Evolutionary conservation across 2,797 vertebrate species (phyloP).

Genomic region (Mallotus villosus): DNA sequence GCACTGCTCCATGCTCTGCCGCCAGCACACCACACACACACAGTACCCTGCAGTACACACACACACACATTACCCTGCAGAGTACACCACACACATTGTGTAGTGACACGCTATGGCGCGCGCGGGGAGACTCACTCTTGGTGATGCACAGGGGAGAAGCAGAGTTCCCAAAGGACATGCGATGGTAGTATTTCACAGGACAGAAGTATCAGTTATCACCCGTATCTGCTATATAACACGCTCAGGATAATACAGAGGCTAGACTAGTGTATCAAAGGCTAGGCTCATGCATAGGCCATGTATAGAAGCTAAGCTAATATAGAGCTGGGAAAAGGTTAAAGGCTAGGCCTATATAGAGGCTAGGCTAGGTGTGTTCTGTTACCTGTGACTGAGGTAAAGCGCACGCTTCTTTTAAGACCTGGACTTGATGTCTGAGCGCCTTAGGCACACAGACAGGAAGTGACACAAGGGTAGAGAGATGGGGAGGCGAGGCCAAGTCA

Average conservation of each 20-base stretch:
- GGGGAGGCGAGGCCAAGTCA: not conserved
- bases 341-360: too few relatives aligned
- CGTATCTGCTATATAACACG: too few relatives aligned
- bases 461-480: not conserved
- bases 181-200: conserved; percentile 69
- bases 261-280: too few relatives aligned
- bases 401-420: conserved; percentile 67
- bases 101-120: not conserved
- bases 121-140: conserved; percentile 50
- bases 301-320: too few relatives aligned
- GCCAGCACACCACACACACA: conserved; percentile 36
- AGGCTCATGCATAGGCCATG: too few relatives aligned
- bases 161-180: conserved; percentile 69
- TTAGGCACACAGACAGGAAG: conserved; percentile 23
- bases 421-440: conserved; percentile 65
- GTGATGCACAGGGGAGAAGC: conserved; percentile 59
- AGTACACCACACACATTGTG: not conserved
- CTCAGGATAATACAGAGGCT: too few relatives aligned
- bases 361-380: not conserved
- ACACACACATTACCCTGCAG: not conserved
- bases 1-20: not conserved
- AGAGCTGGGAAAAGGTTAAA: too few relatives aligned
- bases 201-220: too few relatives aligned
- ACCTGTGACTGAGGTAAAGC: conserved; percentile 74
- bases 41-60: conserved; percentile 7